These are phyloP conservation scores for Entomobrya multifasciata DNA, from an alignment of 2,888 invertebrate genomes.

Conservation along the genomic window DNA sequence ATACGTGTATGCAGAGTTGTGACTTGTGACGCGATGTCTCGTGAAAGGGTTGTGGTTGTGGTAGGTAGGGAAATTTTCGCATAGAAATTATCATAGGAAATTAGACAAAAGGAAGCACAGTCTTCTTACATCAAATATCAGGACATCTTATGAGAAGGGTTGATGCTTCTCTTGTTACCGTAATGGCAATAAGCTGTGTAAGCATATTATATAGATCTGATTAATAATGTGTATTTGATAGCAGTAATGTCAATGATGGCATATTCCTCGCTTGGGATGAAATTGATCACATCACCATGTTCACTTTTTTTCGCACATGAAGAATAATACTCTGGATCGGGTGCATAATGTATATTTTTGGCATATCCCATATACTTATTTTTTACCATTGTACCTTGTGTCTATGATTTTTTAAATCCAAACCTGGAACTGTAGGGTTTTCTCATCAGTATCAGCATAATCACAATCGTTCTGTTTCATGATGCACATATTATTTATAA, in stretches of 20 bases:
- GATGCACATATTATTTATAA: background rate
- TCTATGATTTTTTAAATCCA: conserved; percentile 9
- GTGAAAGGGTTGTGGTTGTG: too few species aligned
- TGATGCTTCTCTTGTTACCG: background rate
- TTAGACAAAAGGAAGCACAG: background rate
- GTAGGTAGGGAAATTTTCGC: too few species aligned
- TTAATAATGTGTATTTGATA: background rate
- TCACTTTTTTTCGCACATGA: conserved; percentile 44
- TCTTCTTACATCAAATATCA: background rate
- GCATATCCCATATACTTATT: background rate
- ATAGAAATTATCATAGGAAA: background rate
- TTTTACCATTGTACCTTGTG: background rate
- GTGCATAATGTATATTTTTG: background rate
- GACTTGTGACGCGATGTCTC: too few species aligned
- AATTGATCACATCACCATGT: background rate
- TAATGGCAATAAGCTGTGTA: background rate
- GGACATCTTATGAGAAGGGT: background rate
- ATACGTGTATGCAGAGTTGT: too few species aligned
- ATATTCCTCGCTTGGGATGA: background rate
- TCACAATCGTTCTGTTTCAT: background rate
- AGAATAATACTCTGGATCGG: background rate
- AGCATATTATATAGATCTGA: background rate
- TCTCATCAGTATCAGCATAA: too few species aligned
- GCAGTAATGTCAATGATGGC: background rate
- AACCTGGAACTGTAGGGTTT: background rate